Base-by-base conservation (phyloP, 1,140 invertebrate genomes). In the Eriocheir sinensis region DNA sequence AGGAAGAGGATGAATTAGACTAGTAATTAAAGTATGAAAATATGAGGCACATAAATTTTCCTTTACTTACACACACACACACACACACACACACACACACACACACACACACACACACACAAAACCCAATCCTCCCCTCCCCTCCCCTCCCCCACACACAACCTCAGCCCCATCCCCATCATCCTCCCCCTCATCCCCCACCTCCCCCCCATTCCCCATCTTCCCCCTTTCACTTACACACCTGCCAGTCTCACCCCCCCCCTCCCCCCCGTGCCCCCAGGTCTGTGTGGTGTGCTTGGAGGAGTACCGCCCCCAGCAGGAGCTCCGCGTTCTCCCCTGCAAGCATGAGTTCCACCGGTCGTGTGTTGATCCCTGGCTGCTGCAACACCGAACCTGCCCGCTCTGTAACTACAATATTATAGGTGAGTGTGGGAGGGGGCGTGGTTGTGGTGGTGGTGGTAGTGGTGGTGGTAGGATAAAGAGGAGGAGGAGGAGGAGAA, bases 301-400 rank as follows among this genome's bases (percentile, higher is more conserved):
- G 88, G 96, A 97, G n/a, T 97, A 97, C 96, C 95, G 96, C 34
- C 96, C 95, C 38, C 93, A 95, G 21, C 95, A 96, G 94, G 96
- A 96, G 90, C 95, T 96, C 79, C 85, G 96, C 12, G 96, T 96
- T 12, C 95, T 96, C 15, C 96, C 96, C 72, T 97, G 94, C 96
- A 97, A 97, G 93, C 97, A 98, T 96, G 96, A 97, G 91, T 98
- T 97, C 95, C 97, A 98, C 96, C 97, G 97, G 96, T 97, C 97
- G 30, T 98, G 97, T 96, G 97, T 98, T 4, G 97, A 98, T 96
- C 97, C 97, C 0, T 98, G 97, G 97, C 96, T 98, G 15, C 95
- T 97, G 44, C 97, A 97, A 89, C 97, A 97, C 95, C 96, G 97
- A 80, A 97, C 97, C 30, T 97, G 97, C 96, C 97, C 97, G 12